A percentile compares a stretch with the other conserved stretches of the same genome.
These are phyloP conservation scores for Speoplatyrhinus poulsoni DNA, from an alignment of 2,113 vertebrate species.

Conservation along the genomic window DNA sequence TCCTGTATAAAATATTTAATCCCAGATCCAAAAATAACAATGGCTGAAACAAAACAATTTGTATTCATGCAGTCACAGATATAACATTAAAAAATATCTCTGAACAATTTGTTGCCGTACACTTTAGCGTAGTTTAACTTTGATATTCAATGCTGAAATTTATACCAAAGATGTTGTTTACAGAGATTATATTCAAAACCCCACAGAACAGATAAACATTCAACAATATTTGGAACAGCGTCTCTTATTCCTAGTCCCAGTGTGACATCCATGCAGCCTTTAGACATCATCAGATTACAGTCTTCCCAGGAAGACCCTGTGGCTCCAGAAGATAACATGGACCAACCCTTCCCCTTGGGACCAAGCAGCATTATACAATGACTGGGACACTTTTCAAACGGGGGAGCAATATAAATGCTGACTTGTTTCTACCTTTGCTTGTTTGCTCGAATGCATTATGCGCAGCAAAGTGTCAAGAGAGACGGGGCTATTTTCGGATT, in stretches of 20 bases:
- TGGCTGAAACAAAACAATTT: too few relatives aligned
- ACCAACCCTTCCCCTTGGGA: slow-evolving; percentile 3
- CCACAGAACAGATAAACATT: slow-evolving; percentile 35
- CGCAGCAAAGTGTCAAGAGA: too few relatives aligned
- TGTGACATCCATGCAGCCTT: slow-evolving; percentile 7
- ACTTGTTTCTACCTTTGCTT: slow-evolving; percentile 28
- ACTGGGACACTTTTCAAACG: not conserved
- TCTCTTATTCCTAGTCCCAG: slow-evolving; percentile 7
- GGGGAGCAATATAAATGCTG: slow-evolving; percentile 13
- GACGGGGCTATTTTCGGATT: not conserved
- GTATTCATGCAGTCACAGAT: too few relatives aligned
- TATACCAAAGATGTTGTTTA: slow-evolving; percentile 9
- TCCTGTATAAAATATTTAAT: too few relatives aligned
- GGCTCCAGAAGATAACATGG: slow-evolving; percentile 35
- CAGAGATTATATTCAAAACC: slow-evolving; percentile 3
- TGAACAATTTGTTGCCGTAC: too few relatives aligned
- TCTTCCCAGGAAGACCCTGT: slow-evolving; percentile 30
- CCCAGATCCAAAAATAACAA: too few relatives aligned
- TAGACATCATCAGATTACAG: slow-evolving; percentile 45
- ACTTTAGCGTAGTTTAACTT: not conserved
- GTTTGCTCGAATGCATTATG: too few relatives aligned
- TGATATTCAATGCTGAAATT: too few relatives aligned
- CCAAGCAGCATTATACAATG: slow-evolving; percentile 45
- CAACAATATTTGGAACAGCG: slow-evolving; percentile 3
- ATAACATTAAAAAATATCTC: too few relatives aligned